Percentiles rank a stretch among this genome's conserved stretches.
Evolutionary conservation across 2,113 vertebrate species (phyloP).

Genomic region (Galbula dea): DNA sequence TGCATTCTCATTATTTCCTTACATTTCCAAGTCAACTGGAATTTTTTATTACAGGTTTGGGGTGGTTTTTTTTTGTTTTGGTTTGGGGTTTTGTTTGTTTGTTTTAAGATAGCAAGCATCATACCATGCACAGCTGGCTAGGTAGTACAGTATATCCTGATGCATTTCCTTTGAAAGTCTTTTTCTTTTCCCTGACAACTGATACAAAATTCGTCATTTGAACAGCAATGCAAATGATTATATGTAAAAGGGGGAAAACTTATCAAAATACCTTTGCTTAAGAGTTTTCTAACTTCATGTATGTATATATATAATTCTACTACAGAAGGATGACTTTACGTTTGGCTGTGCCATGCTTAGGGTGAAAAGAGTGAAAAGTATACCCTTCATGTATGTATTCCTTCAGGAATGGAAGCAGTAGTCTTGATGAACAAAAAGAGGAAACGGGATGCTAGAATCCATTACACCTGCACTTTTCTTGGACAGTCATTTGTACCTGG

Average conservation of each 20-base stretch:
- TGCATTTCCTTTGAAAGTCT: not conserved
- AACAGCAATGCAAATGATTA: not conserved
- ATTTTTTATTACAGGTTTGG: not conserved
- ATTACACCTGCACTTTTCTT: not conserved
- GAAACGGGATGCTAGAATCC: not conserved
- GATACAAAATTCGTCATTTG: not conserved
- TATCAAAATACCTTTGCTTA: not conserved
- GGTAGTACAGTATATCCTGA: not conserved
- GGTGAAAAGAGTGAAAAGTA: not conserved
- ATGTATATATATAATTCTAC: not conserved
- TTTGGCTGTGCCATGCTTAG: not conserved
- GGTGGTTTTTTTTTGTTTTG: too few relatives aligned
- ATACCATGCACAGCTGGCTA: not conserved
- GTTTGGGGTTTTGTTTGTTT: too few relatives aligned
- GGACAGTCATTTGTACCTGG: not conserved
- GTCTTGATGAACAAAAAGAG: not conserved
- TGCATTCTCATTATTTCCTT: not conserved
- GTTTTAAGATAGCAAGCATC: not conserved
- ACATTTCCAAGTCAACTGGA: not conserved
- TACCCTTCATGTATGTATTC: not conserved
- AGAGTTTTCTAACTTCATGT: not conserved
- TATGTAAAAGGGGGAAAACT: not conserved
- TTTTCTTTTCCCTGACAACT: not conserved
- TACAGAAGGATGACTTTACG: not conserved
- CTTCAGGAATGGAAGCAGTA: not conserved